A percentile compares a stretch with the other conserved stretches of the same genome.
Evolutionary conservation across 2,888 invertebrate species (phyloP).

Genomic region (Mythimna lalbum): DNA sequence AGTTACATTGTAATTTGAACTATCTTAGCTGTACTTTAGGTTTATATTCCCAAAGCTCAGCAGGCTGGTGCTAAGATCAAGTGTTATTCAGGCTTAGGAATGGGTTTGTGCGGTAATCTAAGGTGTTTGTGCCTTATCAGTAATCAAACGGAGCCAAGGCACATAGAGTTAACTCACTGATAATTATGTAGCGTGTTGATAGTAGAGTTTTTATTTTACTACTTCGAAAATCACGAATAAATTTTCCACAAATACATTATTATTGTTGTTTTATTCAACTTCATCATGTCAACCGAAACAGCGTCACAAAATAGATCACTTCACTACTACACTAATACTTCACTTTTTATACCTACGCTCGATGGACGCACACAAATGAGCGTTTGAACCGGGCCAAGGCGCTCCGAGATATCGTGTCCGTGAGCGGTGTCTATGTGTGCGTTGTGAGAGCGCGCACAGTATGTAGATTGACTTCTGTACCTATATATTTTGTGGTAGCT

Average conservation of each 20-base stretch:
- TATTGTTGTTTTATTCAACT: conserved; percentile 65
- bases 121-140: conserved; percentile 66
- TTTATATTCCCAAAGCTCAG: not conserved
- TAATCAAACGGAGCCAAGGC: conserved; percentile 55
- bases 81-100: conserved; percentile 28
- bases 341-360: too few relatives aligned
- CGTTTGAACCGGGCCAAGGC: too few relatives aligned
- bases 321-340: too few relatives aligned
- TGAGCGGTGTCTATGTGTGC: too few relatives aligned
- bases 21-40: not conserved
- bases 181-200: conserved; percentile 75
- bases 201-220: conserved; percentile 87
- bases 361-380: too few relatives aligned
- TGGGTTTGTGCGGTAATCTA: conserved; percentile 45
- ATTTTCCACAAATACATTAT: conserved; percentile 81
- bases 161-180: conserved; percentile 73
- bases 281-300: too few relatives aligned
- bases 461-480: too few relatives aligned
- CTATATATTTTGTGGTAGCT: too few relatives aligned
- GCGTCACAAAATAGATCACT: too few relatives aligned
- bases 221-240: conserved; percentile 86
- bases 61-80: conserved; percentile 19
- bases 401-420: too few relatives aligned
- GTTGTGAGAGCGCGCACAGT: too few relatives aligned
- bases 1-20: conserved; percentile 6